Percentiles rank a stretch among this genome's conserved stretches.
phyloP scores from a whole-genome alignment of 2,113 vertebrate genomes.

The Gallinago paraguaiae region DNA sequence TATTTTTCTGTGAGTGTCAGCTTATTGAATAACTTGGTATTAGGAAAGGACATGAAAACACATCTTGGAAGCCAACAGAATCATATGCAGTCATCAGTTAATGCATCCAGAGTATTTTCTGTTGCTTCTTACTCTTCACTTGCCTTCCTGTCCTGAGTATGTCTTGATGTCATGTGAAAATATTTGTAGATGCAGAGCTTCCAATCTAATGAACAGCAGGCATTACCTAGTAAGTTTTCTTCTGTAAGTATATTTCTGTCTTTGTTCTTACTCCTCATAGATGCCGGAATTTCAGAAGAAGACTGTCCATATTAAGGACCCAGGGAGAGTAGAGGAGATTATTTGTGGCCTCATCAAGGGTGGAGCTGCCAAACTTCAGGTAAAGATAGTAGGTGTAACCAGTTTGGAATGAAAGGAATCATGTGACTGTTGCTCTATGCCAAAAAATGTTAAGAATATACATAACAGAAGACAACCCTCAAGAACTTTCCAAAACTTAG shows the following conservation, averaged over 20 bases:
- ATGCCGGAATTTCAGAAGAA: conserved; percentile 98
- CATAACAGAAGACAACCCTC: not conserved
- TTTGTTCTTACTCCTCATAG: conserved; percentile 69
- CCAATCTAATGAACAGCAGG: not conserved
- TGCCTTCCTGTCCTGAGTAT: not conserved
- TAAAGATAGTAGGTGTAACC: conserved; percentile 40
- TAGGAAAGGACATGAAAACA: not conserved
- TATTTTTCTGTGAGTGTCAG: not conserved
- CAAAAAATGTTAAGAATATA: not conserved
- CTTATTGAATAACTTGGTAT: not conserved
- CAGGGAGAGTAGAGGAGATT: conserved; percentile 91
- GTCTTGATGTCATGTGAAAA: not conserved
- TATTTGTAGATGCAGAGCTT: not conserved
- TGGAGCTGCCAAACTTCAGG: conserved; percentile 95
- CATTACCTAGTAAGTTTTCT: not conserved
- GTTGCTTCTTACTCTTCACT: not conserved
- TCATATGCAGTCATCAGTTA: not conserved
- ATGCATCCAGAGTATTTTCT: not conserved
- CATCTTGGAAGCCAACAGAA: not conserved
- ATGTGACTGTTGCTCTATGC: not conserved
- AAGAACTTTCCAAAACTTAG: not conserved
- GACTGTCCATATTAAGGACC: conserved; percentile 92
- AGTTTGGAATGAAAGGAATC: not conserved
- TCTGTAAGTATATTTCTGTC: not conserved
- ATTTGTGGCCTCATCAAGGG: conserved; percentile 96